Percentiles rank a stretch among this genome's conserved stretches.
Conservation (phyloP, 1,140 invertebrate species). For the Vollenhovia emeryi region DNA sequence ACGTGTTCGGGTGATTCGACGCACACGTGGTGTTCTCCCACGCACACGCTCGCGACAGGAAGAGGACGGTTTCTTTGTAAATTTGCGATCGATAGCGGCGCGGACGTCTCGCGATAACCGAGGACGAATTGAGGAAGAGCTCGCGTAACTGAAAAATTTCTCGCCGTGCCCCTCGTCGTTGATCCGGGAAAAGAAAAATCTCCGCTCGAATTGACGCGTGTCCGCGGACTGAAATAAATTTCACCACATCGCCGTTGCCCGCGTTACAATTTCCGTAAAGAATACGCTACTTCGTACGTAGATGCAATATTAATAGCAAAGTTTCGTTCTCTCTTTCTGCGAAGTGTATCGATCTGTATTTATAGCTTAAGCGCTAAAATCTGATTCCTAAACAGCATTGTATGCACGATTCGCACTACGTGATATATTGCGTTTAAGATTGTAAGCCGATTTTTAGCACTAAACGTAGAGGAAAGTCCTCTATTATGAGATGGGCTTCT, state of each 20-base stretch:
- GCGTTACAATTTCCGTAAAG: background rate
- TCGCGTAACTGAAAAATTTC: background rate
- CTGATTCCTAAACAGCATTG: slow-evolving; percentile 10
- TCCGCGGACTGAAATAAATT: background rate
- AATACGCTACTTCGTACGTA: background rate
- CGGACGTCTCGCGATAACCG: background rate
- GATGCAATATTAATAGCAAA: slow-evolving; percentile 44
- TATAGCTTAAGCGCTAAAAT: slow-evolving; percentile 28
- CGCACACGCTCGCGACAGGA: background rate
- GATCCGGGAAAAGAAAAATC: background rate
- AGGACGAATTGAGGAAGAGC: background rate
- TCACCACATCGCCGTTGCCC: background rate
- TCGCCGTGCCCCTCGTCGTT: background rate
- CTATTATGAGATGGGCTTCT: no score
- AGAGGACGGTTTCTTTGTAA: slow-evolving; percentile 28
- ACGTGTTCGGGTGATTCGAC: slow-evolving; percentile 66
- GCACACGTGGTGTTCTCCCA: slow-evolving; percentile 69
- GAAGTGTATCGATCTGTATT: slow-evolving; percentile 24
- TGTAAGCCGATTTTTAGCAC: background rate
- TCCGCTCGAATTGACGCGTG: background rate
- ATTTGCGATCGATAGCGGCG: slow-evolving; percentile 56
- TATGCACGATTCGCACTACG: background rate
- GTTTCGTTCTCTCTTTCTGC: slow-evolving; percentile 5
- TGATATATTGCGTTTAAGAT: background rate
- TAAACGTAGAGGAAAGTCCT: background rate